Evolutionary conservation across 1,140 invertebrate species (phyloP), one percentile per base, ranked within the genome.

Genomic region (Maniola jurtina): DNA sequence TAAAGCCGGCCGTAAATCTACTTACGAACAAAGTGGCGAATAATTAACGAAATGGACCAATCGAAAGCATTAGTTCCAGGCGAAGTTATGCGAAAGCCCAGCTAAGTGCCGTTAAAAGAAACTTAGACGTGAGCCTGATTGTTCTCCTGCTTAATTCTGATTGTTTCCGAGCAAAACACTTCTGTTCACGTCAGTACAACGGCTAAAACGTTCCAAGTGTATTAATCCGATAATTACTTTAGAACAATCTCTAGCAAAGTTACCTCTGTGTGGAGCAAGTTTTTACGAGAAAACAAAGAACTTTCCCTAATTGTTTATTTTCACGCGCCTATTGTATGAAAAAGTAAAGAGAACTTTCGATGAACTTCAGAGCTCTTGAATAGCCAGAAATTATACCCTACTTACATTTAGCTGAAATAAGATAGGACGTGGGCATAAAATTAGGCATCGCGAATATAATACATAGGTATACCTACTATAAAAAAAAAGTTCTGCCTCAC

Each of bases 1-100:
- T 77, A 86, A 83, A 85, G 79, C 80, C 68, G 75, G 79, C 78
- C 84, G 82, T 89, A 90, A 90, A 90, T 90, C 88, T 84, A 88
- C 86, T 90, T 90, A 90, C 84, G 81, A 88, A 87, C 80, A 86
- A 88, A 90, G 88, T 90, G 85, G 83, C 84, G 88, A 90, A 90
- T 90, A 90, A 90, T 90, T 90, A 90, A 89, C 83, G 84, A 85
- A 90, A 90, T 89, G 88, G 86, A 86, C 85, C 85, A 83, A 90
- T 90, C 86, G 84, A 79, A 83, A 81, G 85, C 85, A 88, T 89
- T 90, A 88, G 84, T 88, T 88, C 76, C 73, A 74, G 81, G 76
- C 75, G 81, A 84, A 89, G 83, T 90, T 90, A 90, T 86, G 86
- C 87, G 80, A 81, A 76, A 71, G 79, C 76, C 71, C 76, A 72